These are phyloP conservation scores for Bombus confusus DNA, from an alignment of 1,140 invertebrate species.

Conservation along the genomic window DNA sequence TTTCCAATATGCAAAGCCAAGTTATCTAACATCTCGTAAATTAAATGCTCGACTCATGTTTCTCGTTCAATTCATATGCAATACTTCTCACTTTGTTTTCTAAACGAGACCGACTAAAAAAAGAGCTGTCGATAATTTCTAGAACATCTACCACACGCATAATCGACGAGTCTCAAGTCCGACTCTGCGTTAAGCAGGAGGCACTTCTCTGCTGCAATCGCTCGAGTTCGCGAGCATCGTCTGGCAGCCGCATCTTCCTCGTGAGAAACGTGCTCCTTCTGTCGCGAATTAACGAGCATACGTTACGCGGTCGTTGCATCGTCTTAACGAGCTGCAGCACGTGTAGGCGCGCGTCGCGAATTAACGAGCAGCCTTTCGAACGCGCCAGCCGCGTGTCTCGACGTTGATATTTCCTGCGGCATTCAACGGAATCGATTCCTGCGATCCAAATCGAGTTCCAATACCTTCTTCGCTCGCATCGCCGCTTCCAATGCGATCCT, in stretches of 20 bases:
- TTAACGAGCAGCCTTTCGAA: conserved; percentile 18
- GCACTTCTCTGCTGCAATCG: background rate
- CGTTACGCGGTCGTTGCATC: conserved; percentile 11
- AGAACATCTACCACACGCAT: too few species aligned
- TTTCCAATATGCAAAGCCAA: too few species aligned
- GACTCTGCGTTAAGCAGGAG: too few species aligned
- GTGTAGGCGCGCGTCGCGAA: conserved; percentile 4
- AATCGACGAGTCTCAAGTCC: too few species aligned
- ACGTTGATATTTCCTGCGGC: background rate
- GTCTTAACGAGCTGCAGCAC: conserved; percentile 23
- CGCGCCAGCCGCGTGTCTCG: too few species aligned
- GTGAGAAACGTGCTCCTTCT: conserved; percentile 20
- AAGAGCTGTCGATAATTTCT: too few species aligned
- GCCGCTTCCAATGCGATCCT: background rate
- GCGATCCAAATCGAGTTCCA: background rate
- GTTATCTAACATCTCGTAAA: too few species aligned
- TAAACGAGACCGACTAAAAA: too few species aligned
- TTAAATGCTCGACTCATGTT: too few species aligned
- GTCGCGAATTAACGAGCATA: conserved; percentile 2
- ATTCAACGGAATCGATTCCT: background rate
- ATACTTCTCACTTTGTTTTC: too few species aligned
- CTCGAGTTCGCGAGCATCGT: background rate
- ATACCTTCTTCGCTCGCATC: background rate
- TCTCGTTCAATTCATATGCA: too few species aligned
- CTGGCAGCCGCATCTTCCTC: background rate